These are phyloP conservation scores for Caiman crocodilus DNA, from an alignment of 2,797 vertebrate genomes.

Conservation along the genomic window DNA sequence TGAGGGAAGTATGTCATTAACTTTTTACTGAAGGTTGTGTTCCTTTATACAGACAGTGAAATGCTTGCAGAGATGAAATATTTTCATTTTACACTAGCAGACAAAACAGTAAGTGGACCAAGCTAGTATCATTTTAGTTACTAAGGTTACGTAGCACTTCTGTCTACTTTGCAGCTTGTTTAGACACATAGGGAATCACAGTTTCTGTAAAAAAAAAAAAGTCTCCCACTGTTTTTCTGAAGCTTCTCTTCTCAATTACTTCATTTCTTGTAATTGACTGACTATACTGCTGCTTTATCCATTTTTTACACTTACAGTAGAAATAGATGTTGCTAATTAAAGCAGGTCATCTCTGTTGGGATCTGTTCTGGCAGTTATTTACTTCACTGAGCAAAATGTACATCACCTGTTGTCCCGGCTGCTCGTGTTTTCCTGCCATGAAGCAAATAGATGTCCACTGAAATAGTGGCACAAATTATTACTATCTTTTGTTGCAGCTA, in stretches of 20 bases:
- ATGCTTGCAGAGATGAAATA: neutral
- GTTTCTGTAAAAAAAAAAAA: neutral
- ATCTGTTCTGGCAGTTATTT: no score
- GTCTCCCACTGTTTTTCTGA: neutral
- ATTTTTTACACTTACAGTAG: neutral
- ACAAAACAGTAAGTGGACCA: slow-evolving; percentile 67
- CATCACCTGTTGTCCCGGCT: no score
- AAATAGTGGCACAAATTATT: no score
- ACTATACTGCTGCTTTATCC: neutral
- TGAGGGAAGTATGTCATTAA: neutral
- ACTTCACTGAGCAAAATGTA: no score
- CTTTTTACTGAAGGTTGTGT: neutral
- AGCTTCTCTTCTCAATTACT: neutral
- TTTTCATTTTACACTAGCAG: neutral
- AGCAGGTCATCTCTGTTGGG: no score
- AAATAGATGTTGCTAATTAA: no score
- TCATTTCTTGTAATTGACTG: neutral
- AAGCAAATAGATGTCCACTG: no score
- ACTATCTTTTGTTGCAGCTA: no score
- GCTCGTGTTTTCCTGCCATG: no score
- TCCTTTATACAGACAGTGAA: neutral
- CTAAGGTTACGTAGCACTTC: neutral
- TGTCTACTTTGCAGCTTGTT: neutral
- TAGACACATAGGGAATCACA: neutral
- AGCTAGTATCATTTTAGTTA: neutral